Percentiles rank a stretch among this genome's conserved stretches.
These are phyloP conservation scores for Phyllostomus discolor DNA, from an alignment of 2,113 vertebrate species.

Conservation along the genomic window DNA sequence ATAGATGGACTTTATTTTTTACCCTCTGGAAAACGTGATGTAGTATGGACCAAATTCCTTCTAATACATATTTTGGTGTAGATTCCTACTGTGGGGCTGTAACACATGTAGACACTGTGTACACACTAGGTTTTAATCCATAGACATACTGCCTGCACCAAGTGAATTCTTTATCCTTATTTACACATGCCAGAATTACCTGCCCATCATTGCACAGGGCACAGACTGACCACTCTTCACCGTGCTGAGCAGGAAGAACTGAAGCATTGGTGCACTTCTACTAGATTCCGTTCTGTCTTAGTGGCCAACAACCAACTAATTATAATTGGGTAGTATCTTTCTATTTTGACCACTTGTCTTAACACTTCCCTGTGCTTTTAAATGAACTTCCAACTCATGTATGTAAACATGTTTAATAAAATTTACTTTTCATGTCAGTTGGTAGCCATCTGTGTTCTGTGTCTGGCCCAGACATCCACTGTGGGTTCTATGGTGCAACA, in stretches of 20 bases:
- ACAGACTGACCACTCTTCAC: constrained; percentile 81
- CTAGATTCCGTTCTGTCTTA: constrained; percentile 87
- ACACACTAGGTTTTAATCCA: constrained; percentile 88
- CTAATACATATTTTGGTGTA: constrained; percentile 90
- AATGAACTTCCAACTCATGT: constrained; percentile 88
- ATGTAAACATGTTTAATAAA: constrained; percentile 94
- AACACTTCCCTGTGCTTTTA: constrained; percentile 92
- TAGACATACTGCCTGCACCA: constrained; percentile 91
- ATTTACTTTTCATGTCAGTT: constrained; percentile 89
- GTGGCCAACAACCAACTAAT: constrained; percentile 85
- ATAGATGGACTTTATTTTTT: constrained; percentile 92
- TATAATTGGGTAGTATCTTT: constrained; percentile 88
- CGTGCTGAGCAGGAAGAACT: constrained; percentile 89
- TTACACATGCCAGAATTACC: constrained; percentile 85
- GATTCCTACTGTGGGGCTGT: constrained; percentile 91
- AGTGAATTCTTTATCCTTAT: constrained; percentile 87
- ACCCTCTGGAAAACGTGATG: constrained; percentile 90
- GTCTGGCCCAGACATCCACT: constrained; percentile 63
- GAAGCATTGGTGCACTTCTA: constrained; percentile 87
- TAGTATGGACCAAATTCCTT: constrained; percentile 93
- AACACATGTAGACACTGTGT: constrained; percentile 89
- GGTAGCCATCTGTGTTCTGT: constrained; percentile 84
- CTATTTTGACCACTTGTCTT: constrained; percentile 88
- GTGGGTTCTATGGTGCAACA: constrained; percentile 53
- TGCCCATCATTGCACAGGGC: constrained; percentile 82